Evolutionary conservation across 2,888 invertebrate species (phyloP).

Genomic region (Thelaira solivaga): DNA sequence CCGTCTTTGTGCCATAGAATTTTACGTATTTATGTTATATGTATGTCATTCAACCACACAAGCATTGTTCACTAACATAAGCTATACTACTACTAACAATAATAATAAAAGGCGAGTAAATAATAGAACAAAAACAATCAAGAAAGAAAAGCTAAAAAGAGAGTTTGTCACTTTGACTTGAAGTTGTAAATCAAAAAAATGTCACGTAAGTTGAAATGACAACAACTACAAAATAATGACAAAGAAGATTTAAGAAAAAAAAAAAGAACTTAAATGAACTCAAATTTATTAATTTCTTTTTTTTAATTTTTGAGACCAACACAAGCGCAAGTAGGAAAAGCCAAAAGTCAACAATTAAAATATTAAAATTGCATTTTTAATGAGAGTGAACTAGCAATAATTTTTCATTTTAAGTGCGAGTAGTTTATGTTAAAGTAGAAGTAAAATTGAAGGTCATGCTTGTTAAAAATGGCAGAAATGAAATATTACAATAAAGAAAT

Average conservation of each 20-base stretch:
- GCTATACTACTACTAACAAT: slow-evolving; percentile 16
- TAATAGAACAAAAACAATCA: slow-evolving; percentile 29
- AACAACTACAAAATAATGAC: slow-evolving; percentile 37
- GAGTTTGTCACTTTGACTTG: slow-evolving; percentile 58
- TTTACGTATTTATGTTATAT: slow-evolving; percentile 9
- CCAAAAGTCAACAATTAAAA: too few relatives aligned
- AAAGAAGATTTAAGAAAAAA: not conserved
- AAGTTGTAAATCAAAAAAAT: slow-evolving; percentile 58
- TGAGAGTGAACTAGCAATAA: slow-evolving; percentile 12
- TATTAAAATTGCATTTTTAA: slow-evolving; percentile 47
- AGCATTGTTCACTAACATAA: slow-evolving; percentile 44
- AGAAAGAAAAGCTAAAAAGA: slow-evolving; percentile 20
- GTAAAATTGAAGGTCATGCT: slow-evolving; percentile 51
- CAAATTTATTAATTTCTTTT: slow-evolving; percentile 1
- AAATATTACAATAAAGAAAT: slow-evolving; percentile 37
- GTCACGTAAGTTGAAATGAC: slow-evolving; percentile 53
- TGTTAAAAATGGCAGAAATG: slow-evolving; percentile 41
- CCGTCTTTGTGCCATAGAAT: not conserved
- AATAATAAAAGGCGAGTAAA: slow-evolving; percentile 9
- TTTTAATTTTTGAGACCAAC: slow-evolving; percentile 1
- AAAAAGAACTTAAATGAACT: slow-evolving; percentile 31
- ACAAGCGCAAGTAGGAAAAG: not conserved
- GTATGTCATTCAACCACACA: slow-evolving; percentile 36
- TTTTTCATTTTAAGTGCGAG: slow-evolving; percentile 20
- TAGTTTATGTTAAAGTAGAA: slow-evolving; percentile 40